Conservation (phyloP, 2,113 vertebrate species). For the Chionomys nivalis region DNA sequence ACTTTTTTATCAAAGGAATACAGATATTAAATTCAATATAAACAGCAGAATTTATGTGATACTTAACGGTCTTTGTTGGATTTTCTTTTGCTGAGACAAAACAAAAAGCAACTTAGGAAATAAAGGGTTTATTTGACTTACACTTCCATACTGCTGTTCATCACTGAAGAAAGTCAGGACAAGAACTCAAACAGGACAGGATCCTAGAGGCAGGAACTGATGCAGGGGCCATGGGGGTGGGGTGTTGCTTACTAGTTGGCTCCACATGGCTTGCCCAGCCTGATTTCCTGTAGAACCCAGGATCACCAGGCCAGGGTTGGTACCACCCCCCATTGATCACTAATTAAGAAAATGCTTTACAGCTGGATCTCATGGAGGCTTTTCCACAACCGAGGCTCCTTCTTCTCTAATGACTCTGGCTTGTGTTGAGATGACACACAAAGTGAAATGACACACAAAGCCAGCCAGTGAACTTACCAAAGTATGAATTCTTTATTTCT, state of each 20-base stretch:
- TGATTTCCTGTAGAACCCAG: background rate
- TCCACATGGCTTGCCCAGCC: background rate
- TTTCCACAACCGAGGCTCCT: background rate
- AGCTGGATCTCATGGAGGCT: background rate
- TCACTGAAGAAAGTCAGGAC: background rate
- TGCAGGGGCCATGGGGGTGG: background rate
- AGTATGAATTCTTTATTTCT: constrained; percentile 27
- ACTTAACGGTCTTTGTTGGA: background rate
- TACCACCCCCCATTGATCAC: background rate
- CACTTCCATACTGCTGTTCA: background rate
- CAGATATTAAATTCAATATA: background rate
- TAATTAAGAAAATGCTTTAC: background rate
- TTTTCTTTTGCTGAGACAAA: background rate
- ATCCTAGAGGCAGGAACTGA: background rate
- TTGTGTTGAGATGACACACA: background rate
- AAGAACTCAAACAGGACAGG: background rate
- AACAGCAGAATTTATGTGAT: background rate
- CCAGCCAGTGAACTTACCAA: background rate
- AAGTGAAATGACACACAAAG: background rate
- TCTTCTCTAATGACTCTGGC: background rate
- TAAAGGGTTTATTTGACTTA: background rate
- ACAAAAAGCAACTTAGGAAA: background rate
- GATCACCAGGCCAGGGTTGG: background rate
- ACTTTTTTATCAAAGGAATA: background rate
- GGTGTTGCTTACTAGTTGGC: background rate